phyloP scores from a whole-genome alignment of 2,888 invertebrate genomes.

The Leucoma salicis region DNA sequence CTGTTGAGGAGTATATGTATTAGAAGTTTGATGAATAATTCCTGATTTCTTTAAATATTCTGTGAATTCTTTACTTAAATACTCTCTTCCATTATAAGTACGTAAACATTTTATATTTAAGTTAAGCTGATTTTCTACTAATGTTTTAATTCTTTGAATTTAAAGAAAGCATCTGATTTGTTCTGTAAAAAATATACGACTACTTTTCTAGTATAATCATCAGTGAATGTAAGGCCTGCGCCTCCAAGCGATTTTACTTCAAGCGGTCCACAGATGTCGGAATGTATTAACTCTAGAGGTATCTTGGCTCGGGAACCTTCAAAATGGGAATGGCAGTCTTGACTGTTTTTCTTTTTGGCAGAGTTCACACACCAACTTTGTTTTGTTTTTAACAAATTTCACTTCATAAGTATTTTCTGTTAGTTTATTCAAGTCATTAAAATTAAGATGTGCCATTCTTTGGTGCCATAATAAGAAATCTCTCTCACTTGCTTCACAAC shows the following conservation, averaged over 20 bases:
- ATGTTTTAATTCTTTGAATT: conserved; percentile 10
- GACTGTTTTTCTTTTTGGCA: conserved; percentile 1
- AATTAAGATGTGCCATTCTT: conserved; percentile 2
- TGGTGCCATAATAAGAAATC: conserved; percentile 3
- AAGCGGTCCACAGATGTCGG: conserved; percentile 22
- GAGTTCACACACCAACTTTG: not conserved
- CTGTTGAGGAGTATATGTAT: conserved; percentile 2
- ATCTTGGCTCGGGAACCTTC: conserved; percentile 1
- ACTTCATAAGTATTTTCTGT: not conserved
- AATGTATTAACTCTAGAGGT: conserved; percentile 13
- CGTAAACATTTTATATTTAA: conserved; percentile 2
- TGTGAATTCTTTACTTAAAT: conserved; percentile 1
- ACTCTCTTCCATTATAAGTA: conserved; percentile 4
- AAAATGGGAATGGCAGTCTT: not conserved
- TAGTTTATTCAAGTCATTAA: not conserved
- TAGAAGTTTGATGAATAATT: conserved; percentile 2
- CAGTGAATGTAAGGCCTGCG: conserved; percentile 14
- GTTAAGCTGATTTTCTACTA: not conserved
- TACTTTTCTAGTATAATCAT: conserved; percentile 13
- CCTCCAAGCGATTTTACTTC: conserved; percentile 14
- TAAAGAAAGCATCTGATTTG: conserved; percentile 8
- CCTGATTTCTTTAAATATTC: conserved; percentile 4
- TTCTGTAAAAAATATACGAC: conserved; percentile 9
- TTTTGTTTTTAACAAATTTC: not conserved
- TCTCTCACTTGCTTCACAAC: not conserved